Percentiles rank a stretch among this genome's conserved stretches.
Conservation (phyloP, 2,797 vertebrate genomes). For the Mus minutoides region DNA sequence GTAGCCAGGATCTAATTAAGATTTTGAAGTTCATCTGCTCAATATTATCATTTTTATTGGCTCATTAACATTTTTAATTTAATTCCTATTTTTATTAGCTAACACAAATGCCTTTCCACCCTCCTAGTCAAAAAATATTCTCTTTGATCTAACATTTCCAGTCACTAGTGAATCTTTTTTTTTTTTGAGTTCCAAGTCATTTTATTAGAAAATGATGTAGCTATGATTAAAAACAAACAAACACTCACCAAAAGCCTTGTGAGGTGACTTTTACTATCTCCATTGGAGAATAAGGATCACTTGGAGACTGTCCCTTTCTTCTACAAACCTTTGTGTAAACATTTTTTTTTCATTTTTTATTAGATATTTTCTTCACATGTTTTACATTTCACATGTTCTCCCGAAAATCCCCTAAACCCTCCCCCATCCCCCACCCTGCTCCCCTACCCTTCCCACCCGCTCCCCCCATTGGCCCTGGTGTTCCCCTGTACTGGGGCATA, state of each 20-base stretch:
- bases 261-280: not conserved
- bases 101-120: not conserved
- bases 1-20: not conserved
- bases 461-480: too few species aligned
- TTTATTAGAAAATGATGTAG: too few species aligned
- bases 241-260: not conserved
- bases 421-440: too few species aligned
- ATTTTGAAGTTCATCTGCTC: not conserved
- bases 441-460: too few species aligned
- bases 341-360: too few species aligned
- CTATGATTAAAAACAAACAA: too few species aligned
- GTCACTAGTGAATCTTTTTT: slow-evolving; percentile 3
- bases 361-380: too few species aligned
- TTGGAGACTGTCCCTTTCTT: not conserved
- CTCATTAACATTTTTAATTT: not conserved
- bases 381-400: too few species aligned
- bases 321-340: not conserved
- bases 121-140: slow-evolving; percentile 16
- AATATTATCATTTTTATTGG: slow-evolving; percentile 23
- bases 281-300: not conserved
- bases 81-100: slow-evolving; percentile 12
- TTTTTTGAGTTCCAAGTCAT: too few species aligned
- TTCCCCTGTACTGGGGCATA: too few species aligned
- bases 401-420: too few species aligned
- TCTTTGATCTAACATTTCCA: slow-evolving; percentile 14